Conservation (phyloP, 2,797 vertebrate species). For the Leptatherina wallacei region DNA sequence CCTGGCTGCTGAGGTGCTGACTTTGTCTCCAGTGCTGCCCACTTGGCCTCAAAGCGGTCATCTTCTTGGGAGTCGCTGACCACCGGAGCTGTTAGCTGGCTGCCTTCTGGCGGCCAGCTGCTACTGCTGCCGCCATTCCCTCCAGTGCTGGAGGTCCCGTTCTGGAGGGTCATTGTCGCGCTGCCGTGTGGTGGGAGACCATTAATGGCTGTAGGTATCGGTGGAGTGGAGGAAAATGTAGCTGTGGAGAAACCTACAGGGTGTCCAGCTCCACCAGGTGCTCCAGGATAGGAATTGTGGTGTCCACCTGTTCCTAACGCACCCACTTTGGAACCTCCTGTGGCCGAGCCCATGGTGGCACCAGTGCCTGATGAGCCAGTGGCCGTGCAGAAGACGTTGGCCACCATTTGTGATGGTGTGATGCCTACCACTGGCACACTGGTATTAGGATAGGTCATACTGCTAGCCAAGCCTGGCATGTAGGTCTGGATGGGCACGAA, state of each 20-base stretch:
- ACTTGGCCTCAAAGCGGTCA: conserved; percentile 92
- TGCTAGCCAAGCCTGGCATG: conserved; percentile 83
- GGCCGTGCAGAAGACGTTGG: conserved; percentile 91
- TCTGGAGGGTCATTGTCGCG: conserved; percentile 67
- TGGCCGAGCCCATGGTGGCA: conserved; percentile 63
- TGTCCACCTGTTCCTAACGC: conserved; percentile 54
- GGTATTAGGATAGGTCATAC: conserved; percentile 85
- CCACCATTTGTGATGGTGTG: conserved; percentile 95
- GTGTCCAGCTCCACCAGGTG: conserved; percentile 41
- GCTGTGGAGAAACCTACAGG: conserved; percentile 68
- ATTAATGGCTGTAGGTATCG: conserved; percentile 65
- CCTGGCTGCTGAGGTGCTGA: conserved; percentile 71
- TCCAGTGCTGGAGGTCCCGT: conserved; percentile 71
- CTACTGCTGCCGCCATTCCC: conserved; percentile 55
- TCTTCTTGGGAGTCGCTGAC: conserved; percentile 78
- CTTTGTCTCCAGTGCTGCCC: conserved; percentile 91
- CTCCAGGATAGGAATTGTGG: conserved; percentile 65
- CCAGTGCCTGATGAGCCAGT: conserved; percentile 76
- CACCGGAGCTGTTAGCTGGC: conserved; percentile 68
- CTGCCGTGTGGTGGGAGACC: conserved; percentile 72
- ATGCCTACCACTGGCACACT: conserved; percentile 91
- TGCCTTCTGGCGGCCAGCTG: conserved; percentile 83
- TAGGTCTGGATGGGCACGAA: conserved; percentile 86
- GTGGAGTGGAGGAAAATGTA: conserved; percentile 64
- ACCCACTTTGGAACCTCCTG: conserved; percentile 74